A percentile compares a stretch with the other conserved stretches of the same genome.
These are phyloP conservation scores for Phoenoteleia sp. DNA, from an alignment of 2,888 invertebrate species.

Conservation along the genomic window DNA sequence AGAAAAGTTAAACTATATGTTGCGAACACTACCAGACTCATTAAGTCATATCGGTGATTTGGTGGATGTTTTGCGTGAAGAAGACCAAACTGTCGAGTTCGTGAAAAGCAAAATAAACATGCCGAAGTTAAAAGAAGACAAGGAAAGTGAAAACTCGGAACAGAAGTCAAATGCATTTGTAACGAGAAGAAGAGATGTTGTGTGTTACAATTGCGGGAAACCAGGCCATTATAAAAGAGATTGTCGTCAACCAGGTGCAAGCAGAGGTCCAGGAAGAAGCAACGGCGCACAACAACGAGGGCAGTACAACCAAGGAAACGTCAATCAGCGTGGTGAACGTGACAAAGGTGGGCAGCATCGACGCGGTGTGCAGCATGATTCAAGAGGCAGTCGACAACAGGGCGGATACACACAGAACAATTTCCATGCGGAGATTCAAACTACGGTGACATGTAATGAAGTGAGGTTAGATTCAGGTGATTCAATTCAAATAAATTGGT, in stretches of 20 bases:
- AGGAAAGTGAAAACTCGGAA: conserved; percentile 9
- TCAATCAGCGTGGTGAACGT: background rate
- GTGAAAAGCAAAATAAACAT: conserved; percentile 75
- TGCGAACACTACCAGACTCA: conserved; percentile 73
- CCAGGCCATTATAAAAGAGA: background rate
- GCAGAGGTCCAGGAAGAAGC: background rate
- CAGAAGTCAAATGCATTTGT: conserved; percentile 65
- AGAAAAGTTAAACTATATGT: conserved; percentile 77
- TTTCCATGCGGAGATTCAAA: background rate
- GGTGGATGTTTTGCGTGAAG: conserved; percentile 71
- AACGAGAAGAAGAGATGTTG: conserved; percentile 31
- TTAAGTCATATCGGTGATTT: conserved; percentile 76
- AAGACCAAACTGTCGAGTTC: conserved; percentile 75
- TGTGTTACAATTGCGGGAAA: conserved; percentile 68
- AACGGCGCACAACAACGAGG: background rate
- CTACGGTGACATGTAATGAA: background rate
- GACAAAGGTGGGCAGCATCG: background rate
- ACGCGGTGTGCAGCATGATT: background rate
- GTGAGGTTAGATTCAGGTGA: conserved; percentile 12
- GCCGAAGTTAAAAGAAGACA: conserved; percentile 47
- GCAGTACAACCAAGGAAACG: background rate
- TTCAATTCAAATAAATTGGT: conserved; percentile 16
- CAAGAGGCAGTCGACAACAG: background rate
- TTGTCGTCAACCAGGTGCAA: background rate
- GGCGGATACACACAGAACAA: background rate